phyloP scores from a whole-genome alignment of 2,113 vertebrate genomes.

The Amphilophus citrinellus region DNA sequence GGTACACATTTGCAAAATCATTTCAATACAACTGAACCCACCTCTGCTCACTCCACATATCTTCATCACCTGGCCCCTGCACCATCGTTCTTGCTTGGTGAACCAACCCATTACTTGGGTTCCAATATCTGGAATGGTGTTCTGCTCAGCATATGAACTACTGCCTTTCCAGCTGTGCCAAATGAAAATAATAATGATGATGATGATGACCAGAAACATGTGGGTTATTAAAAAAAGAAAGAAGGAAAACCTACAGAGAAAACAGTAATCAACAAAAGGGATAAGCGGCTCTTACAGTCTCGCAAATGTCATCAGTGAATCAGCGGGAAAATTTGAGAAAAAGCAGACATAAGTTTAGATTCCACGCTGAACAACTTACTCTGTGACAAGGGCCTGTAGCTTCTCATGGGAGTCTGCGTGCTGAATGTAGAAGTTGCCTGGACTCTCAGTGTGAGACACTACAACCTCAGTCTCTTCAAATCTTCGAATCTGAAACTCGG shows the following conservation, averaged over 20 bases:
- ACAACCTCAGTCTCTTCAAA: constrained; percentile 80
- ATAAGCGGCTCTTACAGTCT: constrained; percentile 36
- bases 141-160: constrained; percentile 70
- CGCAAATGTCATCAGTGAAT: constrained; percentile 48
- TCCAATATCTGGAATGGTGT: constrained; percentile 79
- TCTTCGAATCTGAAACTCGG: constrained; percentile 69
- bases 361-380: constrained; percentile 63
- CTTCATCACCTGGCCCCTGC: constrained; percentile 76
- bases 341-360: constrained; percentile 30
- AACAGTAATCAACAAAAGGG: constrained; percentile 39
- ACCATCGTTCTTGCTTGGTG: constrained; percentile 73
- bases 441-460: constrained; percentile 73
- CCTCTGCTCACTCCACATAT: constrained; percentile 78
- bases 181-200: constrained; percentile 43
- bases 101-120: constrained; percentile 75
- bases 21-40: constrained; percentile 41
- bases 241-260: constrained; percentile 36
- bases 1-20: constrained; percentile 35
- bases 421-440: constrained; percentile 78
- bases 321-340: constrained; percentile 37
- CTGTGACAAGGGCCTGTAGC: constrained; percentile 58
- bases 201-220: constrained; percentile 50
- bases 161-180: constrained; percentile 59
- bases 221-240: constrained; percentile 42
- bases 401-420: constrained; percentile 48